These are phyloP conservation scores for Leptodactylus fuscus DNA, from an alignment of 2,113 vertebrate species.

Conservation along the genomic window DNA sequence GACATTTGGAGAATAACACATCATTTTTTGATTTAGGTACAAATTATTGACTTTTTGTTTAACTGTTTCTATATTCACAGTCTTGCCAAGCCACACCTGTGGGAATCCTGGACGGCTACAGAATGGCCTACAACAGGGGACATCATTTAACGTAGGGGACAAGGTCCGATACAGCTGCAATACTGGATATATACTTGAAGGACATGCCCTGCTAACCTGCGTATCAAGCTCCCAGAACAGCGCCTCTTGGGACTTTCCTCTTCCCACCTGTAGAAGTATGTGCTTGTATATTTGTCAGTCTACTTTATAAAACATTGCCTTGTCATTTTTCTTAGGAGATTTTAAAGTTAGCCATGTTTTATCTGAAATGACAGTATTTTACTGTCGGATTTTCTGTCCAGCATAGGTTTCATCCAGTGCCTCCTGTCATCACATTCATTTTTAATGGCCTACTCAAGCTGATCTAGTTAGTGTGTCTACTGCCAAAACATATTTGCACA, in stretches of 20 bases:
- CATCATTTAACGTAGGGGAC: conserved; percentile 93
- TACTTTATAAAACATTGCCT: background rate
- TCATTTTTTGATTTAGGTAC: background rate
- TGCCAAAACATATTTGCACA: conserved; percentile 20
- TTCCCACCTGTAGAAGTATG: conserved; percentile 95
- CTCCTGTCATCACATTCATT: conserved; percentile 5
- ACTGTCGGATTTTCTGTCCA: background rate
- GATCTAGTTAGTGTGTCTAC: background rate
- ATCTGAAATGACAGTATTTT: background rate
- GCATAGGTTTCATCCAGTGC: background rate
- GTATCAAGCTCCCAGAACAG: conserved; percentile 81
- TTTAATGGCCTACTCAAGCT: background rate
- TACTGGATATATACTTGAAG: conserved; percentile 89
- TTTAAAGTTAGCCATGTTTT: background rate
- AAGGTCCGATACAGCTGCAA: conserved; percentile 97
- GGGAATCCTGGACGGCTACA: conserved; percentile 92
- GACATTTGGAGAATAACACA: too few relatives aligned
- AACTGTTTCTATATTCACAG: conserved; percentile 69
- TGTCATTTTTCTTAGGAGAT: background rate
- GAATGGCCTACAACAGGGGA: conserved; percentile 92
- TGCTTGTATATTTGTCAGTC: background rate
- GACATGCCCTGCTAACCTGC: conserved; percentile 93
- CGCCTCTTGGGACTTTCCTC: conserved; percentile 95
- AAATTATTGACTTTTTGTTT: background rate
- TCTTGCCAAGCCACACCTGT: conserved; percentile 94